Conservation (phyloP, 2,113 vertebrate genomes). For the Pseudonaja textilis region DNA sequence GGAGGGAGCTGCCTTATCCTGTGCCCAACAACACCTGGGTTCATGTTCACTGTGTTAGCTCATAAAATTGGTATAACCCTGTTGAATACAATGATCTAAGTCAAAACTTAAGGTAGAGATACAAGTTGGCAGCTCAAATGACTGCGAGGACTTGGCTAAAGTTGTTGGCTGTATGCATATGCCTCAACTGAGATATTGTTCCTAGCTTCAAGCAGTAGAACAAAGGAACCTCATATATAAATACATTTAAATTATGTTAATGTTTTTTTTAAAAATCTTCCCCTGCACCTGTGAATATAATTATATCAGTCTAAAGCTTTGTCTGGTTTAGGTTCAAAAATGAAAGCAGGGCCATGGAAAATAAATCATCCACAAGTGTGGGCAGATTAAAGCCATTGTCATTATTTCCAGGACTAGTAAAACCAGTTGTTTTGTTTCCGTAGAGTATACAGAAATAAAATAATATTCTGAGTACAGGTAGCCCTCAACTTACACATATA, state of each 20-base stretch:
- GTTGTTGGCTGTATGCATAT: not conserved
- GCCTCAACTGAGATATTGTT: not conserved
- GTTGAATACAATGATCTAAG: not conserved
- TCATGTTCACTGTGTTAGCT: not conserved
- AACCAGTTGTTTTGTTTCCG: conserved; percentile 39
- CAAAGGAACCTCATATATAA: not conserved
- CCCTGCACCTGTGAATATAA: not conserved
- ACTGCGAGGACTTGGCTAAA: not conserved
- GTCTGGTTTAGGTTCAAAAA: not conserved
- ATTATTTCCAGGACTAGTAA: conserved; percentile 40
- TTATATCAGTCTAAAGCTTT: not conserved
- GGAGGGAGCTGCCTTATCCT: not conserved
- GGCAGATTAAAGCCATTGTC: conserved; percentile 26
- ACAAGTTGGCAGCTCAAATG: not conserved
- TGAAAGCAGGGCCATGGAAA: conserved; percentile 35
- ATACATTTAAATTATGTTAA: not conserved
- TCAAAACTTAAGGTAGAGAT: not conserved
- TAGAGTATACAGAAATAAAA: not conserved
- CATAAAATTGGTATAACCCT: not conserved
- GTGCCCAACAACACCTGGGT: not conserved
- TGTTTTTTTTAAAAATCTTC: not conserved
- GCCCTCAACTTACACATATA: too few species aligned
- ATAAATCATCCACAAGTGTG: conserved; percentile 20
- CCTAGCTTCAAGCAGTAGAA: not conserved
- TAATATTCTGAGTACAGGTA: not conserved